phyloP scores from a whole-genome alignment of 2,113 vertebrate species.

The Paramormyrops kingsleyae region DNA sequence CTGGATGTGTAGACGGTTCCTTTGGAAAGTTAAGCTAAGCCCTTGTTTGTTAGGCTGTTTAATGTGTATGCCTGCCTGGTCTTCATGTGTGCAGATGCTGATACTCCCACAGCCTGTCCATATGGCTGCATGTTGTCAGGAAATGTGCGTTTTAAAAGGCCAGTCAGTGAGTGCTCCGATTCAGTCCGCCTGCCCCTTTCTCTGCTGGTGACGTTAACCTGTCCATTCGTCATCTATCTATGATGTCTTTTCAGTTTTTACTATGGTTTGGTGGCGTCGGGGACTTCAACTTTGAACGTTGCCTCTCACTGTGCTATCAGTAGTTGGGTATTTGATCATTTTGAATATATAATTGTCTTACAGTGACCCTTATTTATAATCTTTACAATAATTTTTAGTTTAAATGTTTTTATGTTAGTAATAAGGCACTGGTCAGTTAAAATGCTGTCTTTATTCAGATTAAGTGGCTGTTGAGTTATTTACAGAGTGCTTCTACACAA shows the following conservation, averaged over 20 bases:
- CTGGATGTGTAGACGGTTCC: background rate
- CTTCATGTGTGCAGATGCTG: background rate
- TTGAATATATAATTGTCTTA: background rate
- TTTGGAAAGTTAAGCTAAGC: background rate
- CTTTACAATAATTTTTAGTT: background rate
- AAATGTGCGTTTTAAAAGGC: conserved; percentile 7
- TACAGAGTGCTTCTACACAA: background rate
- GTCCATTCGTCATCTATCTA: background rate
- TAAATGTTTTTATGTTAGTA: background rate
- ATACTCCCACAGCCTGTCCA: background rate
- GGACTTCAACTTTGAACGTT: background rate
- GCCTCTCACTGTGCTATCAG: background rate
- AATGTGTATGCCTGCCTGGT: background rate
- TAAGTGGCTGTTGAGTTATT: background rate
- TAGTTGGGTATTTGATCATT: background rate
- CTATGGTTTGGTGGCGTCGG: background rate
- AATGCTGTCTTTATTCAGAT: background rate
- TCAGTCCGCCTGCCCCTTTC: background rate
- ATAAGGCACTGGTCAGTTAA: background rate
- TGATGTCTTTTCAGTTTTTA: background rate
- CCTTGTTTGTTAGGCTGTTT: background rate
- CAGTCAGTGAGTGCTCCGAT: background rate
- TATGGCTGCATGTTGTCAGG: background rate
- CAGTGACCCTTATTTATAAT: background rate
- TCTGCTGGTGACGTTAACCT: background rate